Evolutionary conservation across 2,888 invertebrate genomes (phyloP).

Genomic region (Cerastis leucographa): DNA sequence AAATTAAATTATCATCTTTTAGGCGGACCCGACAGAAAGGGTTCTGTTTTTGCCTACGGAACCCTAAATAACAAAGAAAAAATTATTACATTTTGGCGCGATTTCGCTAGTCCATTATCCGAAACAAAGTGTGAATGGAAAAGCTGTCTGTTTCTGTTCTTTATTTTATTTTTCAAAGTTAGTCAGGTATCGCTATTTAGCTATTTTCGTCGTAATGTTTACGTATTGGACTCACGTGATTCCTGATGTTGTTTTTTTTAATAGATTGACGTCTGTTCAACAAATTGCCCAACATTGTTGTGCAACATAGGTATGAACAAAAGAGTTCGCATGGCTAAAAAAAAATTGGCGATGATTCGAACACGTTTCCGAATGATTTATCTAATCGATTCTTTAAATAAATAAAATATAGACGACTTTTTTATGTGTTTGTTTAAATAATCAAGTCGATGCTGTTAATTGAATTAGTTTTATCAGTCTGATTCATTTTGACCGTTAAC

Average conservation of each 20-base stretch:
- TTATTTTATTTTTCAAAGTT: conserved; percentile 51
- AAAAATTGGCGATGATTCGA: conserved; percentile 26
- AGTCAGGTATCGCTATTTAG: conserved; percentile 43
- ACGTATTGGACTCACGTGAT: conserved; percentile 83
- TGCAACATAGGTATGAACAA: conserved; percentile 67
- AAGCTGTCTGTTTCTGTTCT: conserved; percentile 48
- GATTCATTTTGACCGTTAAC: neutral
- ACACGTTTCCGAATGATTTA: conserved; percentile 15
- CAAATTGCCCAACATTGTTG: conserved; percentile 75
- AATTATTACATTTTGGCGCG: conserved; percentile 46
- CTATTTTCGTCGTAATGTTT: conserved; percentile 75
- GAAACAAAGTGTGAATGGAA: conserved; percentile 69
- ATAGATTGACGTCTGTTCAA: conserved; percentile 72
- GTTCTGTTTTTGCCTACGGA: neutral
- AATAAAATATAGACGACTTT: neutral
- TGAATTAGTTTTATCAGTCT: neutral
- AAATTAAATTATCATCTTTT: no score
- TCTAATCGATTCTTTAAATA: neutral
- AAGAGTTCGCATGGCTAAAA: conserved; percentile 33
- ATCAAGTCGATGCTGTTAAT: conserved; percentile 5
- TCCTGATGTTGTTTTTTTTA: conserved; percentile 70
- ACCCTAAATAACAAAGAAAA: neutral
- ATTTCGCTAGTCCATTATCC: conserved; percentile 48
- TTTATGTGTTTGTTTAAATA: conserved; percentile 10
- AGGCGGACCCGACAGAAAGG: neutral